Base-by-base conservation (phyloP, 2,113 vertebrate species). In the Poeciliopsis turrubarensis region DNA sequence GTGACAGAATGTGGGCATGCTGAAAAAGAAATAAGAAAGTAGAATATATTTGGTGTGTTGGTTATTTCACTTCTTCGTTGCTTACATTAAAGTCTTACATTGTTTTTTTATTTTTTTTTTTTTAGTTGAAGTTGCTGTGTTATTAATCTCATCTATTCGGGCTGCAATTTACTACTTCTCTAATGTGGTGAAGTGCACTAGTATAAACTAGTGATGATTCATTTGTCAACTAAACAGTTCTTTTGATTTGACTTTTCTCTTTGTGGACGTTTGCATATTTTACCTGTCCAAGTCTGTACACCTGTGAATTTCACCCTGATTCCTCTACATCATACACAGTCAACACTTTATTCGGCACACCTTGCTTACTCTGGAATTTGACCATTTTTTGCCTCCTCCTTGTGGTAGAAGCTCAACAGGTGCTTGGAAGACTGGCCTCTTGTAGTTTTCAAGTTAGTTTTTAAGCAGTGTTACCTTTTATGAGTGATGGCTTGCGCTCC, bases 1-100 rank as follows among this genome's bases (percentile, higher is more conserved):
- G 76, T 65, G 73, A 79, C 64, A 73, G 75, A 70, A 51, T 75
- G 86, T 83, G 71, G 82, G 72, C 79, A 70, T 29, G 61, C 68
- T 75, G 63, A 39, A 62, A 68, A 71, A 77, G 61, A 72, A 78
- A 79, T 60, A 32, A 54, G 44, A 41, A 72, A 78, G 68, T 77
- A 65, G 73, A 77, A 74, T 81, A 65, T 37, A 74, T 39, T 39
- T 32, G 68, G 68, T 31, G 26, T 84, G 71, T 54, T 68, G 41
- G 72, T 54, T 34, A 17, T 73, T 78, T 80, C 70, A 73, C 37
- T 14, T 31, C 47, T 61, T 26, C 27, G 60, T 47, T 71, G 17
- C 60, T 60, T 41, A 57, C 37, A 39, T 73, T 54, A 60, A 26
- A 66, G n/a, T 30, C 17, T 1, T 22, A 34, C 60, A 66, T 0